Conservation (phyloP, 1,140 invertebrate genomes). For the Notospermus geniculatus region DNA sequence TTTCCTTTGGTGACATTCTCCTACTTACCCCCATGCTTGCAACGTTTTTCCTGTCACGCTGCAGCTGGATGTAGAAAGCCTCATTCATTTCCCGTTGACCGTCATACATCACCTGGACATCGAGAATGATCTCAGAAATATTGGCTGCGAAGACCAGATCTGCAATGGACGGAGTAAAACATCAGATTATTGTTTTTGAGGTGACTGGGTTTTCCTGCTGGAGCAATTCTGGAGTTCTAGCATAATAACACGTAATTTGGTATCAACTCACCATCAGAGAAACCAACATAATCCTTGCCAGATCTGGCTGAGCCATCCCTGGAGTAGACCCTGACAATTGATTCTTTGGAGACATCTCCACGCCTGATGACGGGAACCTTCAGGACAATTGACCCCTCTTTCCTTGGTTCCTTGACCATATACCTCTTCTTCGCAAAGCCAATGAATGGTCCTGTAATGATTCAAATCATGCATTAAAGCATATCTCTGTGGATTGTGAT, state of each 20-base stretch:
- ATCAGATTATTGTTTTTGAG: no score
- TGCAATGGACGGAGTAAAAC: no score
- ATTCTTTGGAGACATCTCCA: slow-evolving; percentile 53
- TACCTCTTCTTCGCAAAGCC: slow-evolving; percentile 43
- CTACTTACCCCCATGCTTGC: slow-evolving; percentile 47
- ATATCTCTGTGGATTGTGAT: no score
- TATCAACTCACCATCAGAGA: slow-evolving; percentile 48
- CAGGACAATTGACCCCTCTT: slow-evolving; percentile 39
- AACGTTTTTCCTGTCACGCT: slow-evolving; percentile 36
- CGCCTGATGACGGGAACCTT: slow-evolving; percentile 49
- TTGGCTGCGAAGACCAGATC: slow-evolving; percentile 49
- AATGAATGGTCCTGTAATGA: slow-evolving; percentile 47
- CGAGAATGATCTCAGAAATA: slow-evolving; percentile 38
- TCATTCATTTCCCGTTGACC: slow-evolving; percentile 50
- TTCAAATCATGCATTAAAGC: no score
- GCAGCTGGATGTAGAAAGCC: slow-evolving; percentile 51
- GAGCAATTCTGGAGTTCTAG: no score
- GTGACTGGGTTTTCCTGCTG: no score
- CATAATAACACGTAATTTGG: no score
- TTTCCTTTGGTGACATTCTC: slow-evolving; percentile 14
- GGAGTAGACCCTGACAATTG: slow-evolving; percentile 53
- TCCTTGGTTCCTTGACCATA: slow-evolving; percentile 51
- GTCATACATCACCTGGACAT: slow-evolving; percentile 53
- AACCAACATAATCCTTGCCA: slow-evolving; percentile 53
- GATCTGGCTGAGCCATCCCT: slow-evolving; percentile 56